These are phyloP conservation scores for Dermatophagoides farinae DNA, from an alignment of 1,140 invertebrate species.

Conservation along the genomic window DNA sequence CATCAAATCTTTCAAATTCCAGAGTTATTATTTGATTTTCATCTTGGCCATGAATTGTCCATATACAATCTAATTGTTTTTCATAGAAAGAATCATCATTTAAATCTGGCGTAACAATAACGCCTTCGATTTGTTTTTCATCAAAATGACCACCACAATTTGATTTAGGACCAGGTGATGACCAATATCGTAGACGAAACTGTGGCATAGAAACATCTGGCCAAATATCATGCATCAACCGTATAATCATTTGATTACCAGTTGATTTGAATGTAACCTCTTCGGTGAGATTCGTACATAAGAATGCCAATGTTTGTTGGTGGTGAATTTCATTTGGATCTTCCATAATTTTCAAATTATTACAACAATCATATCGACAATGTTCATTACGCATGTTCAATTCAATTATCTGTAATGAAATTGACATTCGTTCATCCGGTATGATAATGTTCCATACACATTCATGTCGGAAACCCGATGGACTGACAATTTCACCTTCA, in stretches of 20 bases:
- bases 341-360: constrained; percentile 9
- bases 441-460: constrained; percentile 61
- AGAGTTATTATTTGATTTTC: constrained; percentile 33
- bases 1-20: constrained; percentile 34
- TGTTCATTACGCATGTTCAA: neutral
- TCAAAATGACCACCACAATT: constrained; percentile 39
- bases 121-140: constrained; percentile 23
- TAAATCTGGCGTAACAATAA: constrained; percentile 29
- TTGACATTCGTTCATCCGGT: constrained; percentile 27
- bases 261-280: constrained; percentile 34
- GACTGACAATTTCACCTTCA: constrained; percentile 22
- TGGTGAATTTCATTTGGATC: constrained; percentile 9
- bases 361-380: constrained; percentile 22
- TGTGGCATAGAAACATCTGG: constrained; percentile 25
- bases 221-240: constrained; percentile 30
- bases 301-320: constrained; percentile 37
- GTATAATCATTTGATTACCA: constrained; percentile 33
- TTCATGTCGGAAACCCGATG: constrained; percentile 25
- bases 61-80: constrained; percentile 38
- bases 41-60: constrained; percentile 28
- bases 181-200: constrained; percentile 37
- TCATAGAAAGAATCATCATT: constrained; percentile 36
- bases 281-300: constrained; percentile 33
- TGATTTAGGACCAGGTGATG: constrained; percentile 32
- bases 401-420: constrained; percentile 33